These are phyloP conservation scores for Terebella lapidaria DNA, from an alignment of 2,888 invertebrate genomes.

Conservation along the genomic window DNA sequence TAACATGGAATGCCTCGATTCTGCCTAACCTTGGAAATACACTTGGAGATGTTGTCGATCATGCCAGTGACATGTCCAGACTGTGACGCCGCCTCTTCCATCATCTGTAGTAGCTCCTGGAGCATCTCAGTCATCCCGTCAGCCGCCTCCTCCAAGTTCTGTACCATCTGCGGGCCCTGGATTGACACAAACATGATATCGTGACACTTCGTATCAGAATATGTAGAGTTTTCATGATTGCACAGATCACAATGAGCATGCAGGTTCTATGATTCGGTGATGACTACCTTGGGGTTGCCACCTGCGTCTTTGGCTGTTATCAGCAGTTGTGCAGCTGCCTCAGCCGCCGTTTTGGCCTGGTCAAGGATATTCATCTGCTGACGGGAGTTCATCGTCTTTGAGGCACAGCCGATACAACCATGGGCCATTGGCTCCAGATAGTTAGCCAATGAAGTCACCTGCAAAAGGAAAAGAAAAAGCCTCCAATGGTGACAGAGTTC, in stretches of 20 bases:
- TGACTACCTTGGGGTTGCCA: slow-evolving; percentile 78
- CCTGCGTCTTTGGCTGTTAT: slow-evolving; percentile 81
- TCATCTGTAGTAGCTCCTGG: slow-evolving; percentile 68
- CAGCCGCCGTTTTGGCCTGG: slow-evolving; percentile 89
- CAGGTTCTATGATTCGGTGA: no score
- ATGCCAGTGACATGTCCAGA: slow-evolving; percentile 85
- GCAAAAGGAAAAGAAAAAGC: not conserved
- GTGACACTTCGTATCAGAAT: no score
- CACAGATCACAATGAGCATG: no score
- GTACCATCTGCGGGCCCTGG: slow-evolving; percentile 72
- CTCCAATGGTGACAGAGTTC: no score
- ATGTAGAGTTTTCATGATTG: no score
- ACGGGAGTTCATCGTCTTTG: slow-evolving; percentile 80
- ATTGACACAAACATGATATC: not conserved
- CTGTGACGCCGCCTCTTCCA: slow-evolving; percentile 69
- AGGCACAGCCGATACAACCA: slow-evolving; percentile 70
- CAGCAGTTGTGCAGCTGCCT: slow-evolving; percentile 81
- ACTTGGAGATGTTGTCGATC: slow-evolving; percentile 80
- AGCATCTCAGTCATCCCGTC: slow-evolving; percentile 74
- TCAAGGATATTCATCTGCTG: slow-evolving; percentile 83
- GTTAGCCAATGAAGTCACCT: slow-evolving; percentile 50
- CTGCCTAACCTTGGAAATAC: not conserved
- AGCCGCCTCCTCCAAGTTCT: slow-evolving; percentile 76
- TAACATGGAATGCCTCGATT: not conserved
- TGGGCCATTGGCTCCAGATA: slow-evolving; percentile 77